Base-by-base conservation (phyloP, 2,888 invertebrate species). In the Conus canariensis region DNA sequence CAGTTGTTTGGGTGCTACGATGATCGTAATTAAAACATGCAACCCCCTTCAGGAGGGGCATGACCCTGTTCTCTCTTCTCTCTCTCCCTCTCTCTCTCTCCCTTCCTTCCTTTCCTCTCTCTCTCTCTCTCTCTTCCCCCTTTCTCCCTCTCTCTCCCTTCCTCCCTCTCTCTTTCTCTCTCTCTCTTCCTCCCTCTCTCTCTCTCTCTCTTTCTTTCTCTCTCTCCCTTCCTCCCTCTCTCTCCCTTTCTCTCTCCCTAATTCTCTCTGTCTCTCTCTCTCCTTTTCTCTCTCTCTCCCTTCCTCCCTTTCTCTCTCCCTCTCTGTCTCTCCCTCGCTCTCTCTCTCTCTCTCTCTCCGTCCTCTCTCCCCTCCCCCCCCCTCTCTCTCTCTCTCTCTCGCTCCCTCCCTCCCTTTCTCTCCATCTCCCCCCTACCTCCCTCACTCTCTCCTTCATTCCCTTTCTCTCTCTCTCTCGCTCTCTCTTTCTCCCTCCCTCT, bases 71-170 rank as follows among this genome's bases (percentile, higher is more conserved):
- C 64, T 64, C 64, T 64, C 64, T 64, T 7, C 8, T 64, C 64
- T 64, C 64, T 64, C 5, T 64, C 64, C 6, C 64, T 64, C 64
- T 64, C 64, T 64, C 64, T 64, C 6, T 64, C 64, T 64, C 64
- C 4, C 64, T 64, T 7, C 64, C 16, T 16, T 2, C 64, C 16
- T 16, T 64, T 16, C 16, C 64, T 64, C 70, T 12, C 22, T 22
- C 45, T 80, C 45, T 74, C 74, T 74, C 74, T n/a, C 74, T 74
- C 74, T 22, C 80, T 82, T 59, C 82, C 74, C 58, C 64, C 25
- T 82, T 60, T 58, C 22, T 60, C 82, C 80, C 59, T 60, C 88
- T 88, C 59, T 82, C 88, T 82, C 56, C 30, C 88, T 88, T 12
- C 82, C 80, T 64, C 64, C 16, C 25, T 82, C 80, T 82, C 80